Conservation (phyloP, 1,140 invertebrate genomes). For the Druon quercuslanigerum region DNA sequence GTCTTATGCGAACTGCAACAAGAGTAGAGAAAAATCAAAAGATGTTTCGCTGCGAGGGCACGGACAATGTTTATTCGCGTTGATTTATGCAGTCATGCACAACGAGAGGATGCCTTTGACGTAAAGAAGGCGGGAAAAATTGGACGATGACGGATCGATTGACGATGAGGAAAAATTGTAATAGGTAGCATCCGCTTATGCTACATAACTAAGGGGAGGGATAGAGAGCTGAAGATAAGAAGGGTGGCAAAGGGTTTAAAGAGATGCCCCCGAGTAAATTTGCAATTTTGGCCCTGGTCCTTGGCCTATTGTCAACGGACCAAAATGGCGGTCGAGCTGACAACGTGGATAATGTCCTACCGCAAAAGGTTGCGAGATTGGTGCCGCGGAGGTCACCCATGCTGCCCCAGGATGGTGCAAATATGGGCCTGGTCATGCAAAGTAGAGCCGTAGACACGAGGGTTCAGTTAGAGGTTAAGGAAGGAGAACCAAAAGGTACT, state of each 20-base stretch:
- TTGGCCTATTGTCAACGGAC: conserved; percentile 62
- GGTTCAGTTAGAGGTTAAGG: conserved; percentile 88
- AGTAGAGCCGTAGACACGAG: conserved; percentile 90
- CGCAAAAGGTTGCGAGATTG: conserved; percentile 65
- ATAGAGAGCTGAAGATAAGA: conserved; percentile 35
- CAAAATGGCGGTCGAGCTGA: conserved; percentile 55
- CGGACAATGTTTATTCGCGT: conserved; percentile 20
- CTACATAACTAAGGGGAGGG: conserved; percentile 26
- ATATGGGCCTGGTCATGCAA: conserved; percentile 82
- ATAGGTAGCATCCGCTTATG: conserved; percentile 61
- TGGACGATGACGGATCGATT: conserved; percentile 46
- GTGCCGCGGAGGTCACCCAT: conserved; percentile 70
- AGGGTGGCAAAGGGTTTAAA: conserved; percentile 27
- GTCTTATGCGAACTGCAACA: conserved; percentile 18
- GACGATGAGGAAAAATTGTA: conserved; percentile 66
- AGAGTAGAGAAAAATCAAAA: conserved; percentile 19
- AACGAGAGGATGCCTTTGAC: conserved; percentile 36
- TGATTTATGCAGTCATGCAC: not conserved
- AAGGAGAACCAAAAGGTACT: conserved; percentile 88
- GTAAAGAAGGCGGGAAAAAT: conserved; percentile 26
- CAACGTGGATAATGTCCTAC: conserved; percentile 35
- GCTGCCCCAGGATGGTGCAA: conserved; percentile 63
- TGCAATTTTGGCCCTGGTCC: conserved; percentile 62
- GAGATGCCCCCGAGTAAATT: conserved; percentile 63
- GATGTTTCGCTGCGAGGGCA: not conserved